Evolutionary conservation across 2,888 invertebrate species (phyloP).

Genomic region (Sericinus montela): DNA sequence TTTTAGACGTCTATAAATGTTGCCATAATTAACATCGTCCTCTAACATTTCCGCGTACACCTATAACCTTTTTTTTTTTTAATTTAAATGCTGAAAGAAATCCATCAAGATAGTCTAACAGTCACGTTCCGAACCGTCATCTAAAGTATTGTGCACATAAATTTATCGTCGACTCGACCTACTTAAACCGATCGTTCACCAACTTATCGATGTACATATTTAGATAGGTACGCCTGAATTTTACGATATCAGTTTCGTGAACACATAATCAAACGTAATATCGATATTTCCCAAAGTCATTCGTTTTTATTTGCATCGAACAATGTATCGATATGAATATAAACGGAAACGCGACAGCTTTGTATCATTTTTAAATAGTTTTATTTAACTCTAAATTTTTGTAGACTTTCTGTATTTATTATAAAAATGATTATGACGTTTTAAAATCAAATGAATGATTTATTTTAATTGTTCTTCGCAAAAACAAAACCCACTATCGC

Average conservation of each 20-base stretch:
- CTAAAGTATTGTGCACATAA: not conserved
- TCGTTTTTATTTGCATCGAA: too few relatives aligned
- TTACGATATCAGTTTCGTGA: not conserved
- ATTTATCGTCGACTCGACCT: not conserved
- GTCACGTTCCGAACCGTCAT: not conserved
- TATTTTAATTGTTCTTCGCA: not conserved
- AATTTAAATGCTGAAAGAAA: not conserved
- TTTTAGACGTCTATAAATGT: not conserved
- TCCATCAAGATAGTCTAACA: not conserved
- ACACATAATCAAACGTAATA: too few relatives aligned
- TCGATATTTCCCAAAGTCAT: too few relatives aligned
- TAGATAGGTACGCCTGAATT: not conserved
- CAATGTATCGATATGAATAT: too few relatives aligned
- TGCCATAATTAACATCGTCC: too few relatives aligned
- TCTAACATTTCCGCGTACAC: too few relatives aligned
- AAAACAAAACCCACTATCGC: conserved; percentile 38
- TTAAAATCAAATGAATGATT: not conserved
- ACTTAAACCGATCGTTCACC: not conserved
- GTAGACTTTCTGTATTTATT: too few relatives aligned
- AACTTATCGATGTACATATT: conserved; percentile 3
- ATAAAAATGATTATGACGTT: too few relatives aligned
- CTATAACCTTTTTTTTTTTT: not conserved
- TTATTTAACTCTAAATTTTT: too few relatives aligned
- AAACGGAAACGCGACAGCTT: too few relatives aligned
- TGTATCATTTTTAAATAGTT: too few relatives aligned